A percentile compares a stretch with the other conserved stretches of the same genome.
phyloP scores from a whole-genome alignment of 2,888 invertebrate genomes.

The Yponomeuta malinellus region DNA sequence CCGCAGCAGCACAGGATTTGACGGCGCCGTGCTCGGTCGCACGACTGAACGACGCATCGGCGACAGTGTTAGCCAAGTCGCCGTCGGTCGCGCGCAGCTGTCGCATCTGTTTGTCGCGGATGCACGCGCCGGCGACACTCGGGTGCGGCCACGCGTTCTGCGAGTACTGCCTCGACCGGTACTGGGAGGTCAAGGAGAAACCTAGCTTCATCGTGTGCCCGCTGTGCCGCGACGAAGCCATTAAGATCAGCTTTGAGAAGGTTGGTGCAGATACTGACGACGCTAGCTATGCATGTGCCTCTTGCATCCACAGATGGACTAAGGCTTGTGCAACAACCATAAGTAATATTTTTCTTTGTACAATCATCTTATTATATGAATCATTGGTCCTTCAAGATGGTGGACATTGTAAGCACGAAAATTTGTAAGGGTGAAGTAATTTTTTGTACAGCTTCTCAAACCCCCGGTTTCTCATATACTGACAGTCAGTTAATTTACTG shows the following conservation, averaged over 20 bases:
- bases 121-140: conserved; percentile 38
- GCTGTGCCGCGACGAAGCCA: conserved; percentile 41
- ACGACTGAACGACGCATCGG: not conserved
- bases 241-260: conserved; percentile 45
- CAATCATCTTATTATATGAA: no score
- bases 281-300: not conserved
- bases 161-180: conserved; percentile 40
- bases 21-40: not conserved
- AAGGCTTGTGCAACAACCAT: no score
- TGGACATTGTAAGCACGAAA: no score
- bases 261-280: conserved; percentile 18
- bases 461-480: no score
- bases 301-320: no score
- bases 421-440: no score
- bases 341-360: no score
- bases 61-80: not conserved
- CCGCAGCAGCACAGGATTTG: not conserved
- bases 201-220: conserved; percentile 48
- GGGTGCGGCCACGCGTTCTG: conserved; percentile 54
- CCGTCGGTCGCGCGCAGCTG: conserved; percentile 30
- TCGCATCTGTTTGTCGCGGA: conserved; percentile 47
- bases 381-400: no score
- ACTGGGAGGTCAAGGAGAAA: conserved; percentile 40
- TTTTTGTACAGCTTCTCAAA: no score
- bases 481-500: no score